Evolutionary conservation across 2,888 invertebrate species (phyloP).

Genomic region (Idaea aversata): DNA sequence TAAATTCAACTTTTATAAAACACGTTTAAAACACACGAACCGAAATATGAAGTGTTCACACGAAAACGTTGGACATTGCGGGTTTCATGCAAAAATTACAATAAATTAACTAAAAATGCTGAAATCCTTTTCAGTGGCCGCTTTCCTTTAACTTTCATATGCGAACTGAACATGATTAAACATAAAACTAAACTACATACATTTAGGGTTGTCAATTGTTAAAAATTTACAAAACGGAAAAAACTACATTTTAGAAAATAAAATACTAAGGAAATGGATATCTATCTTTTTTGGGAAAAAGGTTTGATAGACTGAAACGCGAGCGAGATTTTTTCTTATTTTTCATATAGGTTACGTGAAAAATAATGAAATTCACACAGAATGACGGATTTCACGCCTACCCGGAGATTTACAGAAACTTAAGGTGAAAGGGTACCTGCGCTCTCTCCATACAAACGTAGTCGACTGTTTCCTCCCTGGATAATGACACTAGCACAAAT

Average conservation of each 20-base stretch:
- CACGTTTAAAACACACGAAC: conserved; percentile 5
- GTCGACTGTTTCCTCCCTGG: too few species aligned
- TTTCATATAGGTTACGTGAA: background rate
- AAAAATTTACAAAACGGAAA: background rate
- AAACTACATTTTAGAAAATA: too few species aligned
- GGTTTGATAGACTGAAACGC: too few species aligned
- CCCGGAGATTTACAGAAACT: background rate
- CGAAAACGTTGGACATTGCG: conserved; percentile 12
- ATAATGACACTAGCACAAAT: too few species aligned
- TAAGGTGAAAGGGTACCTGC: too few species aligned
- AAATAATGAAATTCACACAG: background rate
- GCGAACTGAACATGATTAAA: conserved; percentile 1
- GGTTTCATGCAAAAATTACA: conserved; percentile 33
- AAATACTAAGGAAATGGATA: background rate
- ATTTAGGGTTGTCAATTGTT: background rate
- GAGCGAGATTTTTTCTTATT: background rate
- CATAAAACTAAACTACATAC: background rate
- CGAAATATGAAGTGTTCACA: conserved; percentile 3
- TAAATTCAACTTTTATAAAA: conserved; percentile 1
- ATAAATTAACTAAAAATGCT: conserved; percentile 34
- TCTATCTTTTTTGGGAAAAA: background rate
- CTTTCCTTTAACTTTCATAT: conserved; percentile 10
- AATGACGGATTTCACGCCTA: background rate
- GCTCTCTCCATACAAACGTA: too few species aligned
- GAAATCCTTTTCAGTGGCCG: conserved; percentile 3